Evolutionary conservation across 2,797 vertebrate genomes (phyloP).

Genomic region (Coracias cyanogaster): DNA sequence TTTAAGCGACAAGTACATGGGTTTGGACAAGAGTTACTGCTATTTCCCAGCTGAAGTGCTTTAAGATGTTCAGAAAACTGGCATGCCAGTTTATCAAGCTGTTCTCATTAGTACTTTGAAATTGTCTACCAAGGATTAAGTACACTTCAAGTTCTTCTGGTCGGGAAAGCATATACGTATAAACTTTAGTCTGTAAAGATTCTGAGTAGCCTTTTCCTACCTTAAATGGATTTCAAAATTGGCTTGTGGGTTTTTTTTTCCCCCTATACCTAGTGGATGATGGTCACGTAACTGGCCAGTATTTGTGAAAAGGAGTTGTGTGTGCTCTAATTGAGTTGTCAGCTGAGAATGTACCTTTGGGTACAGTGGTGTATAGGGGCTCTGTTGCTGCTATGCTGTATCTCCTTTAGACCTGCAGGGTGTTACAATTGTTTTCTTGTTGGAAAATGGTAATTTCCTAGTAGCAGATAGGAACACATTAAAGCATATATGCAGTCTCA

Average conservation of each 20-base stretch:
- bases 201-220: not conserved
- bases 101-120: not conserved
- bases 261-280: not conserved
- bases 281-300: not conserved
- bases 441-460: not conserved
- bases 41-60: not conserved
- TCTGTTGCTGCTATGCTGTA: not conserved
- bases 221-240: not conserved
- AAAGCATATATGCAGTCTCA: not conserved
- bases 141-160: not conserved
- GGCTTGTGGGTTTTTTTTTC: not conserved
- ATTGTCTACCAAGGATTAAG: not conserved
- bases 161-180: not conserved
- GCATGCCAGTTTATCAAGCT: not conserved
- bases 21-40: not conserved
- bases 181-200: not conserved
- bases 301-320: not conserved
- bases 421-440: not conserved
- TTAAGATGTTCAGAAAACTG: not conserved
- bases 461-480: not conserved
- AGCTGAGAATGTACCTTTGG: not conserved
- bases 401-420: not conserved
- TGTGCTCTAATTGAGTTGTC: not conserved
- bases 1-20: not conserved
- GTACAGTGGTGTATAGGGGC: not conserved